phyloP scores from a whole-genome alignment of 2,113 vertebrate species.

The Urocitellus parryii region DNA sequence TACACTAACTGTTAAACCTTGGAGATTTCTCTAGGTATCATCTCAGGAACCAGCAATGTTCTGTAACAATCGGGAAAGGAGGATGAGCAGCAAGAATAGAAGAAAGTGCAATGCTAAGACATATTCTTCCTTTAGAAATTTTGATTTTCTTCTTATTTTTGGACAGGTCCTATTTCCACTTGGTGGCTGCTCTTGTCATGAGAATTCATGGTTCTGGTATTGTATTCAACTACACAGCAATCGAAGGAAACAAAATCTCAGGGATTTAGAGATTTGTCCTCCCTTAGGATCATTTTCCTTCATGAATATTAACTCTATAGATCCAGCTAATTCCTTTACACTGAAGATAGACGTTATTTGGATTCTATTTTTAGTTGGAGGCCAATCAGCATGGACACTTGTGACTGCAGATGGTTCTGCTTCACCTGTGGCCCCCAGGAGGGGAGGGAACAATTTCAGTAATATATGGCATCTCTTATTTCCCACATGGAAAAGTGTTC shows the following conservation, averaged over 20 bases:
- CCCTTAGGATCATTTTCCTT: conserved; percentile 21
- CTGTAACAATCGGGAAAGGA: background rate
- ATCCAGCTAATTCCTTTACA: conserved; percentile 53
- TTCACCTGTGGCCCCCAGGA: background rate
- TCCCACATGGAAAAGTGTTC: background rate
- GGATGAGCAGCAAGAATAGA: background rate
- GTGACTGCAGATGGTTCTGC: background rate
- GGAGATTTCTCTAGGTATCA: background rate
- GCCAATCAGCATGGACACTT: conserved; percentile 18
- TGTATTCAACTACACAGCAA: conserved; percentile 25
- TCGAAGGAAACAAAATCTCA: background rate
- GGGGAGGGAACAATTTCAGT: background rate
- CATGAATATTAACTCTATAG: conserved; percentile 63
- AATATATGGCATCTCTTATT: background rate
- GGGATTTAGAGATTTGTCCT: conserved; percentile 45
- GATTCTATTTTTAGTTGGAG: conserved; percentile 60
- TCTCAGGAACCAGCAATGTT: background rate
- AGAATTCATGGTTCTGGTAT: background rate
- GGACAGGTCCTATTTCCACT: background rate
- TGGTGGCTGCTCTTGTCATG: background rate
- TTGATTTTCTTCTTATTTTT: background rate
- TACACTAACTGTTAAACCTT: background rate
- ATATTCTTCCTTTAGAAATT: background rate
- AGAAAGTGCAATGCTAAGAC: background rate
- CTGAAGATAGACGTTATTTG: conserved; percentile 35